A percentile compares a stretch with the other conserved stretches of the same genome.
phyloP scores from a whole-genome alignment of 2,113 vertebrate species.

The Phalacrocorax aristotelis region DNA sequence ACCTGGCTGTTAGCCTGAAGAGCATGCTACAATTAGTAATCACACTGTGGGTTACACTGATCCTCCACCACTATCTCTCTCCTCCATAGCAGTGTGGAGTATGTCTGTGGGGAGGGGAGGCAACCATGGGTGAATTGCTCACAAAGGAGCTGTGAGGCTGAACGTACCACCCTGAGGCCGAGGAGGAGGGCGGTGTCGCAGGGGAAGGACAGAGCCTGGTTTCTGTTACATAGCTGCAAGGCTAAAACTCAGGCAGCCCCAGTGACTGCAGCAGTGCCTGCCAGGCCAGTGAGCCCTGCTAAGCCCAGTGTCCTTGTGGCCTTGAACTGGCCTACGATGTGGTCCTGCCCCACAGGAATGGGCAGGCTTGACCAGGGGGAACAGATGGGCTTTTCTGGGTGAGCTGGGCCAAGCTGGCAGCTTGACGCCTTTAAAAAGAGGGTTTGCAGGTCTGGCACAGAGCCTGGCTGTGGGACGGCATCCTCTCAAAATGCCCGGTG shows the following conservation, averaged over 20 bases:
- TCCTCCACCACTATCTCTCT: neutral
- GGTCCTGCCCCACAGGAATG: neutral
- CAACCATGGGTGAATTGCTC: neutral
- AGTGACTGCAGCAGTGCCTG: neutral
- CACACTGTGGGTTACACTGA: no score
- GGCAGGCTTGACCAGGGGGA: neutral
- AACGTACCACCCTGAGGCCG: neutral
- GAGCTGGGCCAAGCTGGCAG: neutral
- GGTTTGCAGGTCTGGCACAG: rapidly evolving
- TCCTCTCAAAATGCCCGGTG: no score
- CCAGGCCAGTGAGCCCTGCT: neutral
- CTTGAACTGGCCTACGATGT: neutral
- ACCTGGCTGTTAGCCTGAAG: neutral
- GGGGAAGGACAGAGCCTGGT: neutral
- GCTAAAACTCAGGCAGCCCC: neutral
- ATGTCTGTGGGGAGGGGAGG: no score
- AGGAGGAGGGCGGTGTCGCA: neutral
- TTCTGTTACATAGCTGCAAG: neutral
- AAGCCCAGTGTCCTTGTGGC: rapidly evolving
- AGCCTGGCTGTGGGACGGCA: neutral
- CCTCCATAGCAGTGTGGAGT: neutral
- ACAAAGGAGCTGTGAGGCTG: neutral
- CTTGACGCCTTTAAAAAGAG: neutral
- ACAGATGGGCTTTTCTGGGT: neutral
- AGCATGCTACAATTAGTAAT: neutral